Percentiles rank a stretch among this genome's conserved stretches.
These are phyloP conservation scores for Sebastes taczanowskii DNA, from an alignment of 2,797 vertebrate species.

Conservation along the genomic window DNA sequence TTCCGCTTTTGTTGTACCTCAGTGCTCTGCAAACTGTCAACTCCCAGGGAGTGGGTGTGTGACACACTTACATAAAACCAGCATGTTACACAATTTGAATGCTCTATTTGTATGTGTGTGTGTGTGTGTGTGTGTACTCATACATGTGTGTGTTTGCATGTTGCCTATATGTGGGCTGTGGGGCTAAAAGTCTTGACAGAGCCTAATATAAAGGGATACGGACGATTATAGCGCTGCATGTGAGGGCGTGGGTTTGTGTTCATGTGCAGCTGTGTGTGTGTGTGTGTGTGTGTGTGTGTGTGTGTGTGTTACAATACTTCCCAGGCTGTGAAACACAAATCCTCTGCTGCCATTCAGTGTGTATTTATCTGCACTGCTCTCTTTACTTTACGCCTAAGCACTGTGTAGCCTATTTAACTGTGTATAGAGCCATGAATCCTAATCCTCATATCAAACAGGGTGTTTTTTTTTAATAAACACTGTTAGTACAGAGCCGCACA, in stretches of 20 bases:
- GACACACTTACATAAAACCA: conserved; percentile 78
- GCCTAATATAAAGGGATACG: conserved; percentile 52
- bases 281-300: conserved; percentile 32
- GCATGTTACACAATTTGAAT: conserved; percentile 72
- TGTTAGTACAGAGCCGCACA: neutral
- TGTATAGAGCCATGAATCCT: conserved; percentile 16
- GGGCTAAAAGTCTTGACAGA: conserved; percentile 46
- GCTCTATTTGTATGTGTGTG: conserved; percentile 4
- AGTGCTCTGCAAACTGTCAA: conserved; percentile 59
- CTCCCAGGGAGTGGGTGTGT: conserved; percentile 77
- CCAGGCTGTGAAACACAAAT: conserved; percentile 4
- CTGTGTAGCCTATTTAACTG: conserved; percentile 26
- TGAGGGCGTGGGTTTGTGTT: conserved; percentile 2
- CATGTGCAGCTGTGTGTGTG: conserved; percentile 12
- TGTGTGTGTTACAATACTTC: neutral
- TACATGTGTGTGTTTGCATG: conserved; percentile 8
- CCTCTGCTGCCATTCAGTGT: conserved; percentile 9
- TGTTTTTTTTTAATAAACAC: conserved; percentile 14
- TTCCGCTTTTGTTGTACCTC: neutral
- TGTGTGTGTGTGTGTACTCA: conserved; percentile 6
- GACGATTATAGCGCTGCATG: conserved; percentile 26
- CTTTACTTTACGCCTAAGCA: conserved; percentile 17
- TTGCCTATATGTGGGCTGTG: conserved; percentile 47
- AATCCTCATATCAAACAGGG: conserved; percentile 39
- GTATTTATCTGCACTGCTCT: conserved; percentile 18